phyloP scores from a whole-genome alignment of 2,888 invertebrate species.

The Clitarchus hookeri region DNA sequence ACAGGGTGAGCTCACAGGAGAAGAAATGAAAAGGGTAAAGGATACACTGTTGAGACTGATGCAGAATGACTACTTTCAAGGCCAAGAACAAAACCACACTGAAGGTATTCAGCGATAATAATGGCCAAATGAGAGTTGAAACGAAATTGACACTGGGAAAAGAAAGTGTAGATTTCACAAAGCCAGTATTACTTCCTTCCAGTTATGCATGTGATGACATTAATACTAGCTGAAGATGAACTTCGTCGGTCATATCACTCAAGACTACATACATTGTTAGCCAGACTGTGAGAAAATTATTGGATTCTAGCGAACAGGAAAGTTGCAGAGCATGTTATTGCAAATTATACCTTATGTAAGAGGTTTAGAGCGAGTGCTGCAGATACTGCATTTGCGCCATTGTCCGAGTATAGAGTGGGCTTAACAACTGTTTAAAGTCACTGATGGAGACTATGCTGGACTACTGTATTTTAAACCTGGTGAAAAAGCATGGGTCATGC shows the following conservation, averaged over 20 bases:
- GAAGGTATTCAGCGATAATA: no score
- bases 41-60: not conserved
- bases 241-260: not conserved
- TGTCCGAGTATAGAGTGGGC: no score
- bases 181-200: no score
- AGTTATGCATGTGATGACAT: no score
- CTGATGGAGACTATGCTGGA: not conserved
- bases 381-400: no score
- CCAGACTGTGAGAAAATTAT: not conserved
- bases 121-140: not conserved
- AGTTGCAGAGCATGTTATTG: not conserved
- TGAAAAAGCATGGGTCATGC: not conserved
- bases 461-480: not conserved
- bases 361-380: no score
- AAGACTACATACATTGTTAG: not conserved
- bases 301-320: not conserved
- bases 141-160: no score
- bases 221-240: not conserved
- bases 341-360: not conserved
- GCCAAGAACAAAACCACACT: not conserved
- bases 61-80: not conserved
- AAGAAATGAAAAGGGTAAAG: not conserved
- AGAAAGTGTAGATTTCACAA: no score
- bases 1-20: not conserved
- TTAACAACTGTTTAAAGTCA: no score